Percentiles rank a stretch among this genome's conserved stretches.
Conservation (phyloP, 2,888 invertebrate genomes). For the Lochmaea crataegi region DNA sequence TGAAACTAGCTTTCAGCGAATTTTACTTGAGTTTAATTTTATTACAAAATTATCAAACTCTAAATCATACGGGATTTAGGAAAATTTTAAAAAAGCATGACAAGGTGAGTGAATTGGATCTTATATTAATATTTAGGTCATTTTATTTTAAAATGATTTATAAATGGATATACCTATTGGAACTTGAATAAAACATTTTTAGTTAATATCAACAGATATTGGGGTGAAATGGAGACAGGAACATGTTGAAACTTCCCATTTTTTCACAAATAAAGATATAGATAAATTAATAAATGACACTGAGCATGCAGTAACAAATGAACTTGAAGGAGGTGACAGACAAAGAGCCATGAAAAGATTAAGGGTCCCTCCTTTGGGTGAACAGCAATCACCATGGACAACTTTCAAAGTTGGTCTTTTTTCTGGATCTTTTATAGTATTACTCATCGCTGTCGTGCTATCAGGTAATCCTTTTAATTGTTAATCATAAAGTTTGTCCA, state of each 20-base stretch:
- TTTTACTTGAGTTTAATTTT: conserved; percentile 88
- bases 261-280: conserved; percentile 87
- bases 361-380: conserved; percentile 86
- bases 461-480: conserved; percentile 67
- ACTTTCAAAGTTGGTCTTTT: conserved; percentile 88
- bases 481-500: neutral
- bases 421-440: conserved; percentile 83
- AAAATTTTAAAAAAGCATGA: conserved; percentile 93
- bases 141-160: neutral
- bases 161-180: no score
- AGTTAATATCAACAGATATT: conserved; percentile 69
- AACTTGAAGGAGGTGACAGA: conserved; percentile 82
- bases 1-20: conserved; percentile 90
- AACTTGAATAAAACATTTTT: conserved; percentile 38
- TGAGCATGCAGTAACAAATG: conserved; percentile 76
- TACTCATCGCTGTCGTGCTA: conserved; percentile 77
- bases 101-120: conserved; percentile 68
- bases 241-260: conserved; percentile 84
- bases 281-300: conserved; percentile 85
- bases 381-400: conserved; percentile 84
- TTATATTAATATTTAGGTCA: neutral
- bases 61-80: conserved; percentile 90
- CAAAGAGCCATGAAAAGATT: conserved; percentile 89
- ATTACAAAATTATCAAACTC: conserved; percentile 88
- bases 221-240: conserved; percentile 85